Base-by-base conservation (phyloP, 2,797 vertebrate genomes). In the Neosilurus mollespiculum region DNA sequence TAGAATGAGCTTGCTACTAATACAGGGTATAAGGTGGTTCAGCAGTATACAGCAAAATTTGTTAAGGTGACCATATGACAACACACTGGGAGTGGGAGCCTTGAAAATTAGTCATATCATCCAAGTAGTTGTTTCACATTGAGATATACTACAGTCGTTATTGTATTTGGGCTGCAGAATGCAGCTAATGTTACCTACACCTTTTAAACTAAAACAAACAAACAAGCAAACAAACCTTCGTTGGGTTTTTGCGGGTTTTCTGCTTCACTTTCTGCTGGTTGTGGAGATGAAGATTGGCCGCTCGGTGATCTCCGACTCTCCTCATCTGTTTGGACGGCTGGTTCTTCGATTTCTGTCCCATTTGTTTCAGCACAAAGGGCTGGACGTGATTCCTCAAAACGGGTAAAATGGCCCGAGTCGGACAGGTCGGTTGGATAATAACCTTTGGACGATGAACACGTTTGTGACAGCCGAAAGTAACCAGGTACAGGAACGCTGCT, bases 381-480 rank as follows among this genome's bases (percentile, higher is more conserved):
- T 88, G 94, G 92, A 49, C 94, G 94, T 56, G 96, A 93, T 81
- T 94, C 93, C 86, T 97, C 97, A 91, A 96, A 94, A 80, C 96
- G 95, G 78, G 91, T 88, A 86, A 97, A 97, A 51, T 94, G 94
- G 87, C 94, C 90, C 87, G 95, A 92, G 86, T 92, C 95, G 61
- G 95, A 93, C 81, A 94, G 95, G 82, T 91, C 94, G 51, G 94
- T 92, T 65, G 94, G 93, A 91, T 96, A 98, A 91, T 96, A 98
- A 84, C 93, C 94, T 94, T 97, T 97, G 89, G 96, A 92, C 85
- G 96, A 94, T 86, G 96, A 95, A 88, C 98, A 97, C 20, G 97
- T 95, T 94, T 99, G 98, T 81, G 97, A 98, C 73, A 99, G 93
- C 90, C 97, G 97, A 95, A 98, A 99, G 92, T 99, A 99, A 83